Base-by-base conservation (phyloP, 2,888 invertebrate genomes). In the Augiades crinisus region DNA sequence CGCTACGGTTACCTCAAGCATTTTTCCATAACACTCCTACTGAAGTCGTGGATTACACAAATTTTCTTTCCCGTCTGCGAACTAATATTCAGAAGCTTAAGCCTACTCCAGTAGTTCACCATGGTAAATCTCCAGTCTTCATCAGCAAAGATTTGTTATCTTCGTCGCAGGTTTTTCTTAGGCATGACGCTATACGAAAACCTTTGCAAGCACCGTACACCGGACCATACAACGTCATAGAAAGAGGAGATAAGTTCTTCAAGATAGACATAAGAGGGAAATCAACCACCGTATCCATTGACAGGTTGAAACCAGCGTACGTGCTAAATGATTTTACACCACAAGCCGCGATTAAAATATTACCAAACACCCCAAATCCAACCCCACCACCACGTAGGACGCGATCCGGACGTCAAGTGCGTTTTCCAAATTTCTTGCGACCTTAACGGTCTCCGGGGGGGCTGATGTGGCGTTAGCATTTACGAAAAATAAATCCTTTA, bases 201-300 rank as follows among this genome's bases (percentile, higher is more conserved):
- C 17, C 17, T 8, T 14, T 43, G 13, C 34, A 41, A 5, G 30
- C 46, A 16, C 33, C 46, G 5, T 47, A 47, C 17, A 37, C 37
- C 3, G 46, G 46, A n/a, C 46, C 46, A 27, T 47, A 47, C 24
- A 16, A 34, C 1, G 46, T 47, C 7, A 24, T 47, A 10, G 46
- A 47, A 22, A 19, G 46, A 8, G 24, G 36, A 22, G 45, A 22
- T 1, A 45, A 45, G n/a, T 45, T 14, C 17, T 45, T 10, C 22
- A 45, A 21, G 19, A 21, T 37, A 1, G 17, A 36, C 5, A 37
- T 37, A 8, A 27, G 17, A 4, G 46, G 46, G 3, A 47, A 37
- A n/a, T 2, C 24, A 8, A 10, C 13, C 12, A 46, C n/a, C 24
- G 36, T 46, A 3, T 46, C 46, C 1, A 36, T 46, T n/a, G 36